phyloP scores from a whole-genome alignment of 2,888 invertebrate genomes.

The Strigamia crassipes region DNA sequence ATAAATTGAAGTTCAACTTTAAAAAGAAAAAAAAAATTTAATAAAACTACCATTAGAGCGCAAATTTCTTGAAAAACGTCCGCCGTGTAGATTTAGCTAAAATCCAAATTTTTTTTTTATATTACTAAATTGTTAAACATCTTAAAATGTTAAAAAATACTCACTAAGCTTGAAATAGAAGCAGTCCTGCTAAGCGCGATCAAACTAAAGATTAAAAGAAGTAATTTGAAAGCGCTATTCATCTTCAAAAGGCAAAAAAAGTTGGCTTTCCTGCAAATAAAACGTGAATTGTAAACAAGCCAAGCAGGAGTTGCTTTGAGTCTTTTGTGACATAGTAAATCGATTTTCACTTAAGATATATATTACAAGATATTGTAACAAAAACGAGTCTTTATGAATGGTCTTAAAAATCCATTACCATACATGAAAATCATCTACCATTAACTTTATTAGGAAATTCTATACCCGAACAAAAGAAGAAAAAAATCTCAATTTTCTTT shows the following conservation, averaged over 20 bases:
- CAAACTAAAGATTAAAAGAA: neutral
- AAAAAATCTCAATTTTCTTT: too few relatives aligned
- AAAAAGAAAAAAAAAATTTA: neutral
- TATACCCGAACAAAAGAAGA: too few relatives aligned
- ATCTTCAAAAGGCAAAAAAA: neutral
- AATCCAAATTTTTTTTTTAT: neutral
- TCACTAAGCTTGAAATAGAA: neutral
- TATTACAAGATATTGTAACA: neutral
- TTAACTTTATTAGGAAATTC: too few relatives aligned
- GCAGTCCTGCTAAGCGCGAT: neutral
- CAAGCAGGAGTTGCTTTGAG: slow-evolving; percentile 3
- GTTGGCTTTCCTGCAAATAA: slow-evolving; percentile 10
- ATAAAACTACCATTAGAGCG: neutral
- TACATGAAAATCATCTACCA: too few relatives aligned
- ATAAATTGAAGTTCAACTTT: neutral
- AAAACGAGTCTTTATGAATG: too few relatives aligned
- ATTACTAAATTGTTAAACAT: neutral
- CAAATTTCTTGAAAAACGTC: neutral
- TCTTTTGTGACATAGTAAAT: neutral
- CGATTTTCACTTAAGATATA: neutral
- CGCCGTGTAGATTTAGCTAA: neutral
- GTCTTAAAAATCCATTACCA: neutral
- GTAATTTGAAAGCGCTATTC: neutral
- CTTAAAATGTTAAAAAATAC: neutral
- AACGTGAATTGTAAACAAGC: slow-evolving; percentile 23